These are phyloP conservation scores for Syrista parreyssii DNA, from an alignment of 2,888 invertebrate species.

Conservation along the genomic window DNA sequence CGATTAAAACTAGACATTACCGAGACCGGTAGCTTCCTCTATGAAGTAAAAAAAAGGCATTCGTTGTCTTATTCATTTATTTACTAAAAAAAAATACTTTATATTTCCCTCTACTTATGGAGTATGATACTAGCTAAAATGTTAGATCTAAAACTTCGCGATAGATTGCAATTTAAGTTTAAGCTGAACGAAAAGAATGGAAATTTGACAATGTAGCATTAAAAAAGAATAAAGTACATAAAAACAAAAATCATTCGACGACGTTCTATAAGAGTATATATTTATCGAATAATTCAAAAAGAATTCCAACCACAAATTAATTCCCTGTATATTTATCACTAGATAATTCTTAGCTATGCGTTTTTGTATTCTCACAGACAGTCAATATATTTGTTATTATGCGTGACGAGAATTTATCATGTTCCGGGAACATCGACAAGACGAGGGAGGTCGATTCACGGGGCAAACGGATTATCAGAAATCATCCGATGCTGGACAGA, in stretches of 20 bases:
- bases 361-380: neutral
- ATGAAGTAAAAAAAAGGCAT: neutral
- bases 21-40: neutral
- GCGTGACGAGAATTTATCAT: neutral
- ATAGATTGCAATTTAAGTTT: neutral
- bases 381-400: neutral
- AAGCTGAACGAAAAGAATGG: neutral
- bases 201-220: neutral
- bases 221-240: neutral
- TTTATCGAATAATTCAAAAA: too few species aligned
- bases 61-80: neutral
- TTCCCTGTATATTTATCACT: neutral
- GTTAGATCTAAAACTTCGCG: neutral
- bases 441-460: constrained; percentile 14
- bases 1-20: neutral
- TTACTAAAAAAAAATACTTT: neutral
- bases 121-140: neutral
- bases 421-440: neutral
- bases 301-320: neutral
- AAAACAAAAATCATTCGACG: neutral
- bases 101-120: neutral
- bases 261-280: neutral
- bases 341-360: neutral
- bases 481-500: constrained; percentile 35
- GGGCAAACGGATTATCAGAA: constrained; percentile 30